Evolutionary conservation across 2,113 vertebrate species (phyloP).

Genomic region (Coracopsis vasa): DNA sequence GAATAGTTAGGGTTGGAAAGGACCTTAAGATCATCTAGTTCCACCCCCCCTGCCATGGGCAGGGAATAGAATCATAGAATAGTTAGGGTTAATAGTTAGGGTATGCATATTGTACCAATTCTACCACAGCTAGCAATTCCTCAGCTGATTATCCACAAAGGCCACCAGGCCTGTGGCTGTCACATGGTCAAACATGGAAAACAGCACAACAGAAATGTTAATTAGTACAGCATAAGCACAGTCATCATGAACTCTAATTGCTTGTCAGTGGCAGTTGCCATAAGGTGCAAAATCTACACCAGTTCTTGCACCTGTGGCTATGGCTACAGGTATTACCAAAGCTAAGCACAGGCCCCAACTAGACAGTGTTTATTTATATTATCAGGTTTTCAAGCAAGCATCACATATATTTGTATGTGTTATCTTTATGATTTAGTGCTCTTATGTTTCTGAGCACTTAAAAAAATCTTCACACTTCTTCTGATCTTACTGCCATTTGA

Average conservation of each 20-base stretch:
- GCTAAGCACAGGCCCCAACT: background rate
- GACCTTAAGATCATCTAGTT: no score
- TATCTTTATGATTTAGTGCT: background rate
- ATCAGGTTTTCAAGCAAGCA: background rate
- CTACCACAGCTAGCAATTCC: constrained; percentile 34
- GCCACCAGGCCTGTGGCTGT: constrained; percentile 69
- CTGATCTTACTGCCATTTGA: constrained; percentile 37
- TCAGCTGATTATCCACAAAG: constrained; percentile 63
- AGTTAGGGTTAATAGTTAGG: no score
- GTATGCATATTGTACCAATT: background rate
- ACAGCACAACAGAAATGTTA: constrained; percentile 80
- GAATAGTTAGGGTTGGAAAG: no score
- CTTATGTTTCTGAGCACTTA: background rate
- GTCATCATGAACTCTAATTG: constrained; percentile 88
- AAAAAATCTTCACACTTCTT: background rate
- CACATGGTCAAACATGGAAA: constrained; percentile 67
- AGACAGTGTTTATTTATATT: background rate
- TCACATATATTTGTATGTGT: background rate
- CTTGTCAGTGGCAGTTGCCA: constrained; percentile 73
- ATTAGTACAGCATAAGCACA: constrained; percentile 85
- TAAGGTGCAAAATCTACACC: constrained; percentile 60
- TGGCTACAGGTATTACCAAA: background rate
- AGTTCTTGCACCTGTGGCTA: constrained; percentile 26
- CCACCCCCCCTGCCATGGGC: no score
- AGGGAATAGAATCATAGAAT: no score